Base-by-base conservation (phyloP, 2,888 invertebrate species). In the Tortricodes alternella region DNA sequence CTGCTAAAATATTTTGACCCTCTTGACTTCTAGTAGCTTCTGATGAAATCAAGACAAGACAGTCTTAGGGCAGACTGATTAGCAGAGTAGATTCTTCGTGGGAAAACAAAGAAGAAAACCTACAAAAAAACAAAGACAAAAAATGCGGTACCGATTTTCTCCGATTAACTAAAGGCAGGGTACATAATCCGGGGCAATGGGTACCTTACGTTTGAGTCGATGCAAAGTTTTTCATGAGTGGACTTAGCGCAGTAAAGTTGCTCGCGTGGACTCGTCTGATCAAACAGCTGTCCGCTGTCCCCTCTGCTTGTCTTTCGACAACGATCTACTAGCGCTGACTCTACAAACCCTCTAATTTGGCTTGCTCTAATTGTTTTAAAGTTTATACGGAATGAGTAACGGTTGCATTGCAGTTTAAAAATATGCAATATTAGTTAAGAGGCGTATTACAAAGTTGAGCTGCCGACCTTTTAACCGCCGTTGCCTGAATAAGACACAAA, bases 221-320 rank as follows among this genome's bases (percentile, higher is more conserved):
- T 6, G 18, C 11, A 27, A 49, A 49, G 24, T 49, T 49, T 46
- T 23, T 18, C 37, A 27, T 19, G 38, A 49, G 38, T 18, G 19
- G 49, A 38, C 18, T 38, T 29, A 19, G 16, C 27, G 13, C 41
- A 38, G 19, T n/a, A 15, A 29, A 49, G 38, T 38, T 49, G 15
- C 19, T 19, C 9, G 29, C 19, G 38, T 37, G 37, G 37, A 37
- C 16, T 48, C 3, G 11, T 8, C 37, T 13, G 24, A 24, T 41
- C 41, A 24, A 41, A 41, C 41, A 34, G 32, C 50, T 23, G 39
- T 50, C 39, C 32, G 21, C n/a, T n/a, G n/a, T n/a, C 8, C 24
- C 38, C n/a, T 29, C 13, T 19, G 50, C 39, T 50, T 50, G 50
- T 50, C 50, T 50, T 50, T 50, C 50, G 32, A 6, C 16, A n/a